Base-by-base conservation (phyloP, 1,140 invertebrate genomes). In the Heliothis virescens region DNA sequence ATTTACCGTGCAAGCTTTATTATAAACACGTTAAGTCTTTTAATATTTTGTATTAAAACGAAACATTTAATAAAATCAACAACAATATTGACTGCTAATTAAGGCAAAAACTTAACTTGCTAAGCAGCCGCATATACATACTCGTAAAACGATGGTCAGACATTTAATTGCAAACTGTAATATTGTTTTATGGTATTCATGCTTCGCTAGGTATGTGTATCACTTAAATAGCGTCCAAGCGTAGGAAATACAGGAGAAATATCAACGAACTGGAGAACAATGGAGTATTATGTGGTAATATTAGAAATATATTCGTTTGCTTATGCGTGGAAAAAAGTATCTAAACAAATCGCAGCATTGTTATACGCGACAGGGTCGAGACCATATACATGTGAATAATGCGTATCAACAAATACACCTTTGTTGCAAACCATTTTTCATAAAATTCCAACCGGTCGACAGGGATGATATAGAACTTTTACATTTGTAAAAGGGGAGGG, bases 261-360 rank as follows among this genome's bases (percentile, higher is more conserved):
- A 92, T 90, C 91, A 92, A 85, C 86, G 83, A 86, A 90, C 86
- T 86, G 85, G 87, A 91, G 92, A 94, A 94, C 92, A 94, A 94
- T 94, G 89, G 93, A 86, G 92, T 92, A 93, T 94, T 94, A 94
- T 94, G 93, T 94, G 93, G 90, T 94, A 94, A 94, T 94, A 93
- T 89, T 93, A 90, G 89, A 93, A 93, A 94, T 93, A 92, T 93
- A 94, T 94, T 92, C 92, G 87, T 92, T 92, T 92, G 87, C 85
- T 91, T 90, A 91, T 90, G 89, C 89, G 88, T 88, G 87, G 89
- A 92, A 94, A 93, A 92, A 94, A 93, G 89, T 90, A 93, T 89
- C 91, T 93, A 93, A 94, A 93, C 92, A 93, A 93, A 94, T 94
- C 91, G 89, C 83, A 85, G 91, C 91, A 93, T 94, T 94, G 92